Base-by-base conservation (phyloP, 2,797 vertebrate species). In the Ptychobarbus kaznakovi region DNA sequence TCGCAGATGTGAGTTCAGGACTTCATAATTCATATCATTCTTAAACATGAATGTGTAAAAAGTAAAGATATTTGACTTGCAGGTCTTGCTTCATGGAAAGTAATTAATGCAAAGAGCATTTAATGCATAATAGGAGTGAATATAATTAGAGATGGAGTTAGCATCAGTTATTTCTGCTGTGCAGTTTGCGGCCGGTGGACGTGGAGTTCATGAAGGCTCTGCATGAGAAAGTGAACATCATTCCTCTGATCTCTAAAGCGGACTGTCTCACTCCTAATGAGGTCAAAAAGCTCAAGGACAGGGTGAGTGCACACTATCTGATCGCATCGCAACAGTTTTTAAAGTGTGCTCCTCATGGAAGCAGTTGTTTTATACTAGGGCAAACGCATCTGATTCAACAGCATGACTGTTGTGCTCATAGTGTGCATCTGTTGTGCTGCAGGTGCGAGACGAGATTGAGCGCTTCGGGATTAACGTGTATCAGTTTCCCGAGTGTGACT, bases 401-500 rank as follows among this genome's bases (percentile, higher is more conserved):
- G 51, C 18, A 8, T 56, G 53, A 22, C 3, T 22, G 53, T 56
- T 53, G 18, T 12, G 13, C 72, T 53, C 20, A 69, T 32, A 63
- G 42, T 80, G 22, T 49, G 8, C 32, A 0, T 11, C 65, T 83
- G 32, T 76, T 35, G 25, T 80, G 8, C 70, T 65, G 13, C 91
- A 99, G 98, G 97, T 99, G 91, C 95, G 98, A 81, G 98, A 99
- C 80, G 98, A 99, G 94, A 99, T 99, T 0, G 98, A 99, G 91
- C 98, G 96, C 90, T 99, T 99, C 84, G 97, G 98, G 77, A 99
- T 99, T 92, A 99, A 98, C 83, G 97, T 99, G 9, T 99, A 99
- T 93, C 98, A 99, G 94, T 99, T 99, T 89, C 98, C 98, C 0
- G 98, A 99, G 89, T 99, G 98, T 84, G 98, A 99, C 93, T 99